Conservation (phyloP, 2,888 invertebrate species). For the Aelia acuminata region DNA sequence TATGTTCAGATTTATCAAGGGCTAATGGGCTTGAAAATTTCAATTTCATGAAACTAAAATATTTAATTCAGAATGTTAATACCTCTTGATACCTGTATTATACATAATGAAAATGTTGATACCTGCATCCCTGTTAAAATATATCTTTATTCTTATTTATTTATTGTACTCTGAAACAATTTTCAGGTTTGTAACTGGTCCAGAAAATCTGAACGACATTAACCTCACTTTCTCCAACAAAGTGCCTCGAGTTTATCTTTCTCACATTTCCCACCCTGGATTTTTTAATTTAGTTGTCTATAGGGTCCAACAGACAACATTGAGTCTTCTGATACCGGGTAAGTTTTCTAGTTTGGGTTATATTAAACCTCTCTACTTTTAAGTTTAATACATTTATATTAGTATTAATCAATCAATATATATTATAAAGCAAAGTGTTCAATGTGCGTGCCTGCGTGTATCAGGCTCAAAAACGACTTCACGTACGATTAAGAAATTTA, state of each 20-base stretch:
- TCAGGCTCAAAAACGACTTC: too few species aligned
- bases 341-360: conserved; percentile 67
- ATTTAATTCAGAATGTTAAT: not conserved
- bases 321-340: conserved; percentile 90
- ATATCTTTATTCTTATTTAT: too few species aligned
- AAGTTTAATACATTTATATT: not conserved
- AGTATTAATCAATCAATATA: too few species aligned
- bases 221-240: conserved; percentile 72
- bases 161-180: not conserved
- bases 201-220: conserved; percentile 71
- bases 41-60: not conserved
- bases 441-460: too few species aligned
- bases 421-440: too few species aligned
- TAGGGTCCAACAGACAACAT: conserved; percentile 85
- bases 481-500: too few species aligned
- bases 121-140: too few species aligned
- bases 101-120: too few species aligned
- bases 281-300: conserved; percentile 87
- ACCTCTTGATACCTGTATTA: too few species aligned
- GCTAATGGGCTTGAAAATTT: not conserved
- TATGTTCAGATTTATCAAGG: not conserved
- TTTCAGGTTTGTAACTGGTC: conserved; percentile 78
- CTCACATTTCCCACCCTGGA: conserved; percentile 74
- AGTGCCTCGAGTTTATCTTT: conserved; percentile 79
- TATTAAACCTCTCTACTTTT: not conserved